Evolutionary conservation across 2,888 invertebrate species (phyloP).

Genomic region (Eretmocerus hayati): DNA sequence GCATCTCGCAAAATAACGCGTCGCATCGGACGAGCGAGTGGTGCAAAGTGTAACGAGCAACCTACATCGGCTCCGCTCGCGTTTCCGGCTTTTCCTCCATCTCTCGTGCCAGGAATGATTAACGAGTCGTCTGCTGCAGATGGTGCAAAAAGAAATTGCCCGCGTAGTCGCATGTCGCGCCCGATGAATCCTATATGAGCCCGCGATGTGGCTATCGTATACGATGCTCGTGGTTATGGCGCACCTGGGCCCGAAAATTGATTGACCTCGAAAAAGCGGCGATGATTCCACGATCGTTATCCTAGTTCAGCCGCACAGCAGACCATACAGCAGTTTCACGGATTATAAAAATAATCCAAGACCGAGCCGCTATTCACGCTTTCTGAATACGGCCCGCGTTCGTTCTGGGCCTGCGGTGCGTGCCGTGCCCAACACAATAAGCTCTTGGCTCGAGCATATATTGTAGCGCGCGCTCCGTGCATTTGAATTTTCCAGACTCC

Average conservation of each 20-base stretch:
- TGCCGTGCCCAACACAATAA: too few species aligned
- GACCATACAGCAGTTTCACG: slow-evolving; percentile 11
- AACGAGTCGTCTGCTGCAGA: background rate
- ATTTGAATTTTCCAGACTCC: slow-evolving; percentile 11
- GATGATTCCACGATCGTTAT: slow-evolving; percentile 19
- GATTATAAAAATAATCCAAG: slow-evolving; percentile 19
- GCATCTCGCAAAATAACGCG: too few species aligned
- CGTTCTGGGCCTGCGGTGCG: too few species aligned
- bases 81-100: slow-evolving; percentile 17
- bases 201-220: too few species aligned
- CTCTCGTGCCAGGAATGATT: background rate
- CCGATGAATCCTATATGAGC: too few species aligned
- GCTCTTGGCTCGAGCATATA: background rate
- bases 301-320: slow-evolving; percentile 4
- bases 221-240: too few species aligned
- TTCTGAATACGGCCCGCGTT: slow-evolving; percentile 20
- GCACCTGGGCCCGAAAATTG: slow-evolving; percentile 9
- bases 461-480: slow-evolving; percentile 8
- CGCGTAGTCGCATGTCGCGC: background rate
- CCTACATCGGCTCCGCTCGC: slow-evolving; percentile 10
- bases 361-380: slow-evolving; percentile 17
- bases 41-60: slow-evolving; percentile 18
- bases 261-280: slow-evolving; percentile 11
- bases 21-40: background rate
- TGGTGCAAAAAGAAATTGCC: background rate